Base-by-base conservation (phyloP, 2,113 vertebrate species). In the Platysteira castanea region DNA sequence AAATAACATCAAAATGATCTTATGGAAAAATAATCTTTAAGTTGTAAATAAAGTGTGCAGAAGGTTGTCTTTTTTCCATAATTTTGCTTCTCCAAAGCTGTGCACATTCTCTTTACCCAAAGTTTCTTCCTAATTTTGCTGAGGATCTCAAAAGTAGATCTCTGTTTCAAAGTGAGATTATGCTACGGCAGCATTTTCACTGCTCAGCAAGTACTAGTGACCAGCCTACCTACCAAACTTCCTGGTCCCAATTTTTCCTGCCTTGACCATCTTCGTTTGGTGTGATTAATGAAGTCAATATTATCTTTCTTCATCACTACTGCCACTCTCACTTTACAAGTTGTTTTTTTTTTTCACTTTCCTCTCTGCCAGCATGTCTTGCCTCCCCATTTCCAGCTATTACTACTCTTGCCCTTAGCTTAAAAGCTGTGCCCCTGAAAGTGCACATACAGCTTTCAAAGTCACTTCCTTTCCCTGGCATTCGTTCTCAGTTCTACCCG, bases 81-180 rank as follows among this genome's bases (percentile, higher is more conserved):
- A 17, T 60, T 24, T 77, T 91, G 18, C 11, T 61, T 61, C 69
- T 77, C 35, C 15, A 54, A 37, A 39, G 20, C 14, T 83, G 18
- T 1, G 1, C 22, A 53, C 5, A 2, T 87, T 74, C 56, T 49
- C 19, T 84, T 16, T 41, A 28, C 8, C 5, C 21, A 0, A 1
- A 50, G 8, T 52, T 89, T 78, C 16, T 42, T 94, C 12, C 15
- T 67, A 33, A 52, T 76, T 89, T 73, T 87, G 15, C 15, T n/a
- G 27, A 74, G 28, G 11, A 4, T 49, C 54, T 77, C 71, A 70
- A 23, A 83, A 84, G 5, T 7, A 39, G 19, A 4, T 59, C 15
- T 3, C 28, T 31, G 9, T 74, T 95, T 75, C 47, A 26, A 74
- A 49, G 59, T 44, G 42, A 87, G 12, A 20, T 75, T 53, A 54